phyloP scores from a whole-genome alignment of 2,888 invertebrate species.

The Epinotia bilunana region DNA sequence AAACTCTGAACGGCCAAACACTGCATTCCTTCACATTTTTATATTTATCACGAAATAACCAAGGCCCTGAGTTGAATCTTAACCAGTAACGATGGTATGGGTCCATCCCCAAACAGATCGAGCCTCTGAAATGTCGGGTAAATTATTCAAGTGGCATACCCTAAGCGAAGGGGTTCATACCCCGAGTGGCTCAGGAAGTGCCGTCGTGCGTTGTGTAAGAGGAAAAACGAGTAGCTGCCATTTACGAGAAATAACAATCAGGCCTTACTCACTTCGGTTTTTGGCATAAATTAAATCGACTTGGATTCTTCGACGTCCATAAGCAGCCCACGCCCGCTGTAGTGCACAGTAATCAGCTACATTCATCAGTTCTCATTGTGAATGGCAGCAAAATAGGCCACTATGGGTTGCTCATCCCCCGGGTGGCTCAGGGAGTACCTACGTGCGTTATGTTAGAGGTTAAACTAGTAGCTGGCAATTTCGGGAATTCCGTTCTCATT shows the following conservation, averaged over 20 bases:
- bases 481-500: no score
- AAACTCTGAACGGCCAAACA: constrained; percentile 27
- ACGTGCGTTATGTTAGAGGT: no score
- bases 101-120: constrained; percentile 49
- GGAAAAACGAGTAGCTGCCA: constrained; percentile 54
- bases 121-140: constrained; percentile 62
- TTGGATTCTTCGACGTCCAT: no score
- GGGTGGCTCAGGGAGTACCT: no score
- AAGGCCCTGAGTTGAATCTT: constrained; percentile 44
- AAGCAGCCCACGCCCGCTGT: no score
- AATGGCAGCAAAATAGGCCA: no score
- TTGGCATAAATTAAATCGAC: no score
- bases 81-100: constrained; percentile 43
- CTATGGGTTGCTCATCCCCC: no score
- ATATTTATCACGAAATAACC: constrained; percentile 43
- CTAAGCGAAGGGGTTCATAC: constrained; percentile 64
- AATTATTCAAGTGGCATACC: constrained; percentile 69
- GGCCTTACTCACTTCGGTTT: no score
- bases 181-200: constrained; percentile 64
- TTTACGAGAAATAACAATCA: constrained; percentile 9
- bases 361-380: no score
- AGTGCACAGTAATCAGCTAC: no score
- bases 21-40: constrained; percentile 29
- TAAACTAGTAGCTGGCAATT: no score
- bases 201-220: constrained; percentile 50